Conservation (phyloP, 2,888 invertebrate species). For the Zygogramma bicolorata region DNA sequence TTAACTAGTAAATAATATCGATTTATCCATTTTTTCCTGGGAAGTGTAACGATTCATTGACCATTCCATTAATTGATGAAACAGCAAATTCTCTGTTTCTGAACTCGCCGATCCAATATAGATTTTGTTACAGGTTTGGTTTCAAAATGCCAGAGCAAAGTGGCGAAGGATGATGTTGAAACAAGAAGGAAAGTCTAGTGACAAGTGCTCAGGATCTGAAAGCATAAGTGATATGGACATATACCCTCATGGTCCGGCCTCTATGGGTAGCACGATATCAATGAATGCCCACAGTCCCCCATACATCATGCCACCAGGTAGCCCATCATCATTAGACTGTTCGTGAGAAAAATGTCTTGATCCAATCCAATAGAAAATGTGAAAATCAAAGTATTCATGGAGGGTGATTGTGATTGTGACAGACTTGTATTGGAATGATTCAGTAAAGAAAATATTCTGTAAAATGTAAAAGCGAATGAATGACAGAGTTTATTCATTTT, state of each 20-base stretch:
- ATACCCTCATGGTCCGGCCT: conserved; percentile 70
- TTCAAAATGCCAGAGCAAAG: conserved; percentile 94
- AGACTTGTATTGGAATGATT: background rate
- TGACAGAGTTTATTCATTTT: no score
- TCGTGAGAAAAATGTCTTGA: conserved; percentile 72
- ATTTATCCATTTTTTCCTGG: no score
- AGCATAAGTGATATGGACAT: conserved; percentile 75
- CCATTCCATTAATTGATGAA: no score
- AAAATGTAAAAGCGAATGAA: no score
- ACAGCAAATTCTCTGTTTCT: no score
- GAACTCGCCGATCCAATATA: background rate
- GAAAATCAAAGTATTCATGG: conserved; percentile 44
- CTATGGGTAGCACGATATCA: conserved; percentile 75
- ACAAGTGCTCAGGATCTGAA: conserved; percentile 77
- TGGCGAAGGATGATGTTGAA: conserved; percentile 90
- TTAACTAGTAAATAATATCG: no score
- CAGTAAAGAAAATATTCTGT: no score
- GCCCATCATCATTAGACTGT: conserved; percentile 81
- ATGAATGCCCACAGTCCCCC: conserved; percentile 79
- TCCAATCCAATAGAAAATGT: conserved; percentile 26
- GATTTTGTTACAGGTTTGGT: conserved; percentile 86
- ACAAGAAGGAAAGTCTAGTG: conserved; percentile 79
- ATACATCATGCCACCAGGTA: conserved; percentile 77
- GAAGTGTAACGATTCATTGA: no score
- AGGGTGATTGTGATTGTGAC: conserved; percentile 38